These are phyloP conservation scores for Amphiprion percula DNA, from an alignment of 2,113 vertebrate genomes.

Conservation along the genomic window DNA sequence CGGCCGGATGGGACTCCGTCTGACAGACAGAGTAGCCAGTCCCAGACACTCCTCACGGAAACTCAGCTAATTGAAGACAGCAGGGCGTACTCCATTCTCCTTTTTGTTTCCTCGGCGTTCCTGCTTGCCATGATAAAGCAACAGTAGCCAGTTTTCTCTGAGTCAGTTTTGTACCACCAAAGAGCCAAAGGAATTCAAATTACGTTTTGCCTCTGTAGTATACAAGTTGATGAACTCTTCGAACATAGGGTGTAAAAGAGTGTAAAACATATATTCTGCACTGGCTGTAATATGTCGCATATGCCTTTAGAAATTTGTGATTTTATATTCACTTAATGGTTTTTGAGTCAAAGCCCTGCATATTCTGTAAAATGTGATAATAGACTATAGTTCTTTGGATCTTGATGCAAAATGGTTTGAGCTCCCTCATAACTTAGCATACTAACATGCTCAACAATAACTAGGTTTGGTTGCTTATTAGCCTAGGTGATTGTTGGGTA, in stretches of 20 bases:
- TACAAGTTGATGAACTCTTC: background rate
- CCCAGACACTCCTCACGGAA: conserved; percentile 74
- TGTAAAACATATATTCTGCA: background rate
- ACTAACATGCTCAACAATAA: too few species aligned
- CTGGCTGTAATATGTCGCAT: background rate
- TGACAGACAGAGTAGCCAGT: conserved; percentile 67
- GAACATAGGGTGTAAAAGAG: background rate
- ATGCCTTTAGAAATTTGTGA: too few species aligned
- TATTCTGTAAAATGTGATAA: too few species aligned
- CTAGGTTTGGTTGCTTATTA: too few species aligned
- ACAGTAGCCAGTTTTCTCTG: conserved; percentile 6
- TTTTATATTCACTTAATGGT: too few species aligned
- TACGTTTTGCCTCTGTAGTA: background rate
- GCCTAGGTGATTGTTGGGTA: too few species aligned
- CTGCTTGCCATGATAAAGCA: conserved; percentile 42
- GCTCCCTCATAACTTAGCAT: background rate
- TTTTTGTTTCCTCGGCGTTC: conserved; percentile 51
- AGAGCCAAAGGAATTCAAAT: background rate
- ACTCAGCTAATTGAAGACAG: conserved; percentile 79
- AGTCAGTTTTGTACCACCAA: background rate
- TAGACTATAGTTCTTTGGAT: too few species aligned
- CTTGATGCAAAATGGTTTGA: background rate
- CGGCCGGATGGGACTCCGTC: conserved; percentile 69
- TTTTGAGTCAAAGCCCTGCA: too few species aligned
- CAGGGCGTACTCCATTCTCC: conserved; percentile 48